These are phyloP conservation scores for Aradophagus sp. DNA, from an alignment of 1,140 invertebrate genomes.

Conservation along the genomic window DNA sequence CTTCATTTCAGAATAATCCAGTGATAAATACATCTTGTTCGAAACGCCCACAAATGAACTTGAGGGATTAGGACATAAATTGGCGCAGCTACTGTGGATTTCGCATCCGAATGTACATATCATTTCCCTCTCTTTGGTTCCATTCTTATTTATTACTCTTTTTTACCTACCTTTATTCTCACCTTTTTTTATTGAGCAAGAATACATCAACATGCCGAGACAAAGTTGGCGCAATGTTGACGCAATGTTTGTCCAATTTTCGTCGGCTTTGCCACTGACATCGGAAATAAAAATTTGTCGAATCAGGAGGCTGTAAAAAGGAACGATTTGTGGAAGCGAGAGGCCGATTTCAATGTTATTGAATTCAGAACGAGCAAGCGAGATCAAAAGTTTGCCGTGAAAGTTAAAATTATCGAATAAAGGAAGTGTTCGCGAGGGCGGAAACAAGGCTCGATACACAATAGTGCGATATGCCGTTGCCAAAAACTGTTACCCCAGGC, in stretches of 20 bases:
- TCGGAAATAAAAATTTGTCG: neutral
- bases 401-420: slow-evolving; percentile 49
- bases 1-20: slow-evolving; percentile 26
- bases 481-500: slow-evolving; percentile 29
- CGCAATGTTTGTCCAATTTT: neutral
- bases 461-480: slow-evolving; percentile 40
- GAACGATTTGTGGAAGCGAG: slow-evolving; percentile 14
- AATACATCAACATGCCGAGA: too few species aligned
- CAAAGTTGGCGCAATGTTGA: too few species aligned
- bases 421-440: slow-evolving; percentile 34
- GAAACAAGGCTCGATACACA: slow-evolving; percentile 42
- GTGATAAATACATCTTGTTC: slow-evolving; percentile 35
- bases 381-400: slow-evolving; percentile 51
- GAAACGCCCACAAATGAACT: slow-evolving; percentile 36
- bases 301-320: slow-evolving; percentile 6
- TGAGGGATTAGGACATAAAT: slow-evolving; percentile 33
- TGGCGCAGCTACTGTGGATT: slow-evolving; percentile 29
- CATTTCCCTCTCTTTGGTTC: too few species aligned
- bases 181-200: too few species aligned
- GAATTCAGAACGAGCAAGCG: slow-evolving; percentile 43
- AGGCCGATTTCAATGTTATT: slow-evolving; percentile 54
- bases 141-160: too few species aligned
- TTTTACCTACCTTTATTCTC: too few species aligned
- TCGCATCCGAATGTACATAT: slow-evolving; percentile 3
- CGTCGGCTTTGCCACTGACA: too few species aligned